Evolutionary conservation across 2,113 vertebrate genomes (phyloP), one percentile per base, ranked within the genome.

Genomic region (Calyptommatus sinebrachiatus): DNA sequence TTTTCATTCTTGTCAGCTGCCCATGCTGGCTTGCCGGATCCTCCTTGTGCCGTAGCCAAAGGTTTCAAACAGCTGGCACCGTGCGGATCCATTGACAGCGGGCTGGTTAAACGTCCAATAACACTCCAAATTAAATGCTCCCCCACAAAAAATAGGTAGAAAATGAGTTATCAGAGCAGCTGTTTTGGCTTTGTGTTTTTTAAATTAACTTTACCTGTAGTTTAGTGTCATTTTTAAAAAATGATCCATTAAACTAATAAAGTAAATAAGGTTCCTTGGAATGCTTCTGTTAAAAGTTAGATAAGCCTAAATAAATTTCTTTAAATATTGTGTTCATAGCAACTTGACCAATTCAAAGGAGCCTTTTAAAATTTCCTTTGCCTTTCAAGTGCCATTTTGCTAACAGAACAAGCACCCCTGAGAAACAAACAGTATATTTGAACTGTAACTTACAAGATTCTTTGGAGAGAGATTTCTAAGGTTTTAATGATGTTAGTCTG

Each of bases 1-100:
- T 90, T 84, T 88, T 90, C 84, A 80, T 89, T 84, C 85, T 81
- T 89, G 84, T 92, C 90, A 90, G 89, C 81, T 91, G 90, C 83
- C 90, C 82, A 65, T 0, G 0, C 76, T 74, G 79, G 86, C 78
- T 90, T 90, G 90, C 89, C 90, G 90, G 79, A 90, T 88, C 89
- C 85, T 83, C 77, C 85, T 88, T 85, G 77, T 24, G 62, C 73
- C 46, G 2, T 60, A 84, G 91, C 90, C 91, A 92, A 76, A 86
- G 82, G 83, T 0, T 41, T 88, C 79, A 86, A 90, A 90, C 90
- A 93, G 87, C 91, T 93, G 92, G 83, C 78, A 79, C 75, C 41
- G 74, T 76, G 79, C 50, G 61, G 26, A 46, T 75, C 45, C 53
- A 74, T 2, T 69, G 50, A 75, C 57, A n/a, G 18, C 61, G 73